Base-by-base conservation (phyloP, 2,113 vertebrate genomes). In the Poeciliopsis retropinna region DNA sequence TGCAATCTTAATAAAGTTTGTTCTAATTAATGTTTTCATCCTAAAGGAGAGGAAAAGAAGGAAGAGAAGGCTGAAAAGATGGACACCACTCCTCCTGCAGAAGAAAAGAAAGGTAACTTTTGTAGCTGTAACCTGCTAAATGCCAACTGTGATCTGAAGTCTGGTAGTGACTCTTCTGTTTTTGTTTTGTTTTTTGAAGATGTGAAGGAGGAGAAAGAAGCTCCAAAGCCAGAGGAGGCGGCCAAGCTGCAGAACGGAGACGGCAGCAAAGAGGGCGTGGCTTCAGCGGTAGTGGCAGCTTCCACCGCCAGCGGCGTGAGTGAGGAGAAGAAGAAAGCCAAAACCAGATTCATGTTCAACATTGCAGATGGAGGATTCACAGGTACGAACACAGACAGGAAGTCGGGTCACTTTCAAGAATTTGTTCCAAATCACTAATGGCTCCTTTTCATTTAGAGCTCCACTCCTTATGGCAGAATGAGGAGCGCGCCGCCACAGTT, bases 321-420 rank as follows among this genome's bases (percentile, higher is more conserved):
- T 8, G 94, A 92, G 65, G 97, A 98, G 66, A 97, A 97, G 92
- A 97, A 97, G 85, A 95, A 93, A 32, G 90, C 88, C 3, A 99
- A 98, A 86, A 96, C 95, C 70, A 94, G 98, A 14, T 99, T 99
- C 92, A 99, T 99, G 98, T 99, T 99, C 88, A 99, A 99, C 93
- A 99, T 99, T 25, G 98, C 98, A 28, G 98, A 99, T 34, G 98
- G 98, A 51, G 98, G 98, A 22, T 99, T 99, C 90, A 99, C 98
- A 84, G 98, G 98, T 99, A 93, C 5, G 1, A 1, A 51, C 63
- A 5, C 14, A 5, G 0, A 51, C 41, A 28, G 8, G 1, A 25
- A 8, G 30, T 30, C 3, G 7, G 3, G 17, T 39, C 13, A 5
- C 1, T 61, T 5, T 2, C 3, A 27, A 3, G 2, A 25, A 28